Evolutionary conservation across 2,797 vertebrate species (phyloP).

Genomic region (Pipistrellus pipistrellus): DNA sequence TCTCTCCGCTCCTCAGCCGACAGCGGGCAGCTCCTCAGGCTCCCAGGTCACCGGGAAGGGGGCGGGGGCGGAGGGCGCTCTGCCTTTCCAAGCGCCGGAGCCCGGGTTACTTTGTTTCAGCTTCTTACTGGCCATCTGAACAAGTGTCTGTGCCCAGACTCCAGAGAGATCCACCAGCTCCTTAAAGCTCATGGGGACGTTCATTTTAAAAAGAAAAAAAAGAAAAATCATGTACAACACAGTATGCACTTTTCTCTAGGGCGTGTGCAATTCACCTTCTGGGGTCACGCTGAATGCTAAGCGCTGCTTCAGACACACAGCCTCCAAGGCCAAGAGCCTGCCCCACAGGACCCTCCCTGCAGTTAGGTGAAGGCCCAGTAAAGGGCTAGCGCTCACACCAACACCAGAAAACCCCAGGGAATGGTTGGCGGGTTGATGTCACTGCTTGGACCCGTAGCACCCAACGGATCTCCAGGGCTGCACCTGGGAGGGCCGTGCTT

Average conservation of each 20-base stretch:
- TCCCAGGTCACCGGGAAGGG: neutral
- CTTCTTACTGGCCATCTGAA: neutral
- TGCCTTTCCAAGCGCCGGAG: neutral
- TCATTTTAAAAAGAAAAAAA: neutral
- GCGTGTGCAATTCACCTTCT: neutral
- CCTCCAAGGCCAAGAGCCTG: neutral
- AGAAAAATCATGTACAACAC: no score
- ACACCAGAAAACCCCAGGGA: neutral
- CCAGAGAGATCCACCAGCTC: neutral
- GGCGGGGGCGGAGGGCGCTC: no score
- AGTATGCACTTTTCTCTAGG: neutral
- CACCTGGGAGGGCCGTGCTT: accelerated
- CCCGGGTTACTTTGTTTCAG: neutral
- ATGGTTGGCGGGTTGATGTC: neutral
- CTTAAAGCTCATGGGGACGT: neutral
- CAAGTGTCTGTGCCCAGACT: neutral
- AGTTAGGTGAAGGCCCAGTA: neutral
- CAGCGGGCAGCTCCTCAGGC: neutral
- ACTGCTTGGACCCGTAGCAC: neutral
- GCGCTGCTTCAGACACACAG: neutral
- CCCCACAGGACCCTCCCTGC: neutral
- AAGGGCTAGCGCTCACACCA: neutral
- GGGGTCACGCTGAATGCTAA: neutral
- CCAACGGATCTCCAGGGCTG: neutral
- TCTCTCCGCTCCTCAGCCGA: constrained; percentile 54